These are phyloP conservation scores for Albula goreensis DNA, from an alignment of 2,113 vertebrate genomes.

Conservation along the genomic window DNA sequence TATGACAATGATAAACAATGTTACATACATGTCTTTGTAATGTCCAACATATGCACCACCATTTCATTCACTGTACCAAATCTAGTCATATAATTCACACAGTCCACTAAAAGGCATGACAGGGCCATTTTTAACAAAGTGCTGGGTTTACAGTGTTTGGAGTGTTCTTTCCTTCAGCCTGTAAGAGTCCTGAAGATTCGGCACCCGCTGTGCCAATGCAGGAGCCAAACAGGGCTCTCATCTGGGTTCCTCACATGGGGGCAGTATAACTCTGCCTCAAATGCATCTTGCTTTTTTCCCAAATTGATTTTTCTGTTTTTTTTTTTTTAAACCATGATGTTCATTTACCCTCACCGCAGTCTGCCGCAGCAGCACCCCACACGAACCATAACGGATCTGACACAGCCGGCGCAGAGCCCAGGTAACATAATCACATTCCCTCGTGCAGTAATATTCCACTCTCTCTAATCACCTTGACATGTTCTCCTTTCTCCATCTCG, in stretches of 20 bases:
- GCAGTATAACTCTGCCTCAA: slow-evolving; percentile 24
- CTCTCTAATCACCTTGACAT: slow-evolving; percentile 32
- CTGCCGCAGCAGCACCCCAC: slow-evolving; percentile 31
- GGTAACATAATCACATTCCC: slow-evolving; percentile 32
- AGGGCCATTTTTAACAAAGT: no score
- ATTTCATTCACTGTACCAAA: no score
- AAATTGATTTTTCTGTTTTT: slow-evolving; percentile 9
- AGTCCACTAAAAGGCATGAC: no score
- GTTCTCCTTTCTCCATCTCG: slow-evolving; percentile 6
- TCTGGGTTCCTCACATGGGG: slow-evolving; percentile 22
- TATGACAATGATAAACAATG: no score
- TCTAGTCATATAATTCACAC: no score
- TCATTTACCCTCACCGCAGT: slow-evolving; percentile 40
- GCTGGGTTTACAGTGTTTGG: neutral
- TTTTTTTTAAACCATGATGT: slow-evolving; percentile 25
- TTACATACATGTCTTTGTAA: no score
- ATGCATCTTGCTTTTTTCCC: slow-evolving; percentile 1
- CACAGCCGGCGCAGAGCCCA: slow-evolving; percentile 15
- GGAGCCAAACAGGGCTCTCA: neutral
- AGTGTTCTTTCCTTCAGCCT: neutral
- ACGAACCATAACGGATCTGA: slow-evolving; percentile 22
- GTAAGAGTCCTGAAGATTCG: neutral
- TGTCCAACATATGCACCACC: no score
- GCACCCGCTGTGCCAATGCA: neutral
- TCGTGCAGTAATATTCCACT: neutral